Evolutionary conservation across 2,888 invertebrate genomes (phyloP).

Genomic region (Volucella zonaria): DNA sequence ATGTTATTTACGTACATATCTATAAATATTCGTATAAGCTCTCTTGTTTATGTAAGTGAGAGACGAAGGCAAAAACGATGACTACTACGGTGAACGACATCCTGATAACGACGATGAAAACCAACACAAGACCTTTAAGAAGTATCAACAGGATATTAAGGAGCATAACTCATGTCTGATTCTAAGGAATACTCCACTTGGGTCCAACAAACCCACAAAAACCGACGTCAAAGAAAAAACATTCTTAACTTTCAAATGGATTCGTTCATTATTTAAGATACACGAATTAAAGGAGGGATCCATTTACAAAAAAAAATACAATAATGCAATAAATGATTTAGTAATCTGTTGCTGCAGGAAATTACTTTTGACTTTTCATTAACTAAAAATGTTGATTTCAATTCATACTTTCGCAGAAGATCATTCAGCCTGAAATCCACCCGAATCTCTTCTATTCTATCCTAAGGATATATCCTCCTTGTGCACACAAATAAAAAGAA

Average conservation of each 20-base stretch:
- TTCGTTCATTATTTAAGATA: constrained; percentile 66
- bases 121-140: constrained; percentile 62
- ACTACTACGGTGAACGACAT: constrained; percentile 60
- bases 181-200: constrained; percentile 14
- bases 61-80: neutral
- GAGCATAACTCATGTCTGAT: constrained; percentile 61
- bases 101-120: constrained; percentile 60
- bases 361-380: constrained; percentile 42
- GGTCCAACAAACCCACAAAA: constrained; percentile 28
- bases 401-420: neutral
- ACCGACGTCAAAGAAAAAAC: constrained; percentile 20
- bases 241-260: constrained; percentile 41
- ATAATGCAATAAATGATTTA: constrained; percentile 52
- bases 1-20: constrained; percentile 56
- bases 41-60: constrained; percentile 60
- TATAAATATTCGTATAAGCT: constrained; percentile 42
- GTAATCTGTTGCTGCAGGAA: constrained; percentile 30
- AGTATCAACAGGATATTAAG: constrained; percentile 71
- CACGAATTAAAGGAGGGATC: neutral
- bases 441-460: neutral
- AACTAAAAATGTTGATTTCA: neutral
- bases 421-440: neutral
- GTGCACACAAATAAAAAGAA: too few relatives aligned
- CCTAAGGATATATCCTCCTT: too few relatives aligned
- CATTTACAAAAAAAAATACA: constrained; percentile 37